These are phyloP conservation scores for Mus minutoides DNA, from an alignment of 2,797 vertebrate species.

Conservation along the genomic window DNA sequence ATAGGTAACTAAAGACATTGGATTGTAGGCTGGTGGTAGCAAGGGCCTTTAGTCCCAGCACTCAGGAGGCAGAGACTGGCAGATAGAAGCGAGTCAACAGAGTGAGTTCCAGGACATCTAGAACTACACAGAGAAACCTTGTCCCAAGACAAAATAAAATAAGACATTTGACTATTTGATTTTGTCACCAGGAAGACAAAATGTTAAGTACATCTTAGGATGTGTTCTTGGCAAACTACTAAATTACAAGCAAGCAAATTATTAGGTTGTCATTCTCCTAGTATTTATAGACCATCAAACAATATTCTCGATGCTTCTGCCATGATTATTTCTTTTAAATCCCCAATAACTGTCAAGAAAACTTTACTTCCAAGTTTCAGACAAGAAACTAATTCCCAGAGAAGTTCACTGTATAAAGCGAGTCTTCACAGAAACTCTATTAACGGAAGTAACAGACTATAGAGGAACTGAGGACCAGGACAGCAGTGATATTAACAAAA, in stretches of 20 bases:
- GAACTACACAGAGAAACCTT: background rate
- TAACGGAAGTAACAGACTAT: background rate
- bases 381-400: slow-evolving; percentile 19
- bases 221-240: slow-evolving; percentile 1
- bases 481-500: background rate
- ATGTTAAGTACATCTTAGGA: background rate
- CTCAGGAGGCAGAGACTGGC: background rate
- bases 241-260: background rate
- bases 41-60: background rate
- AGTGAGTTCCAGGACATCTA: background rate
- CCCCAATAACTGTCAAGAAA: background rate
- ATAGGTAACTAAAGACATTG: background rate
- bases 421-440: background rate
- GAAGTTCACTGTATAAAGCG: background rate
- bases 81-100: no score
- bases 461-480: background rate
- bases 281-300: background rate
- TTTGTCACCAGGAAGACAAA: slow-evolving; percentile 8
- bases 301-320: background rate
- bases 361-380: slow-evolving; percentile 20
- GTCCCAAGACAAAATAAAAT: background rate
- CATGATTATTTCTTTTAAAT: slow-evolving; percentile 6
- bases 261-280: background rate
- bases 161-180: slow-evolving; percentile 27
- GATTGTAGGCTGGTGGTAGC: background rate